phyloP scores from a whole-genome alignment of 1,140 invertebrate species.

The Drosophila mayri region DNA sequence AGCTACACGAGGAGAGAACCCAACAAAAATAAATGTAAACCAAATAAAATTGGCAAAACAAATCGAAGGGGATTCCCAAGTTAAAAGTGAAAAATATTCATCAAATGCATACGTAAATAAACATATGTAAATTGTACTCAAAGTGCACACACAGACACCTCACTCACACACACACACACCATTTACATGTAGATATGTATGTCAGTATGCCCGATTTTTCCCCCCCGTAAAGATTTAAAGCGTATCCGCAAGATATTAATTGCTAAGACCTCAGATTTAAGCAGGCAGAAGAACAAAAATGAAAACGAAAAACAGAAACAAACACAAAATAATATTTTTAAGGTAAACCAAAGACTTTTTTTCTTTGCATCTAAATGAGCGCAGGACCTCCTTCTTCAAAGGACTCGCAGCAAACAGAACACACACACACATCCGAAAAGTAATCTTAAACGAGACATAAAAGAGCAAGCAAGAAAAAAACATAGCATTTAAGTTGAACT shows the following conservation, averaged over 20 bases:
- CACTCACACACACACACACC: conserved; percentile 19
- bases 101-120: conserved; percentile 55
- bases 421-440: conserved; percentile 27
- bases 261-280: conserved; percentile 67
- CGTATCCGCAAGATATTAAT: conserved; percentile 69
- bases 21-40: not conserved
- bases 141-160: conserved; percentile 34
- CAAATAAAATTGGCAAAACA: conserved; percentile 24
- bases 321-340: conserved; percentile 71
- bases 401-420: conserved; percentile 48
- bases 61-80: conserved; percentile 9
- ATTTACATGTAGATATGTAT: conserved; percentile 35
- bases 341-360: conserved; percentile 84
- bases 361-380: conserved; percentile 76
- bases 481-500: conserved; percentile 67
- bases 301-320: conserved; percentile 5
- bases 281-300: conserved; percentile 17
- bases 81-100: conserved; percentile 24
- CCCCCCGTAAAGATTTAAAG: conserved; percentile 59
- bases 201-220: conserved; percentile 30
- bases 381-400: conserved; percentile 44
- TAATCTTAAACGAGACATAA: conserved; percentile 31
- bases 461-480: conserved; percentile 48
- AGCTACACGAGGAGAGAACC: not conserved
- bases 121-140: conserved; percentile 50